Evolutionary conservation across 2,797 vertebrate species (phyloP).

Genomic region (Halcyon smyrnensis): DNA sequence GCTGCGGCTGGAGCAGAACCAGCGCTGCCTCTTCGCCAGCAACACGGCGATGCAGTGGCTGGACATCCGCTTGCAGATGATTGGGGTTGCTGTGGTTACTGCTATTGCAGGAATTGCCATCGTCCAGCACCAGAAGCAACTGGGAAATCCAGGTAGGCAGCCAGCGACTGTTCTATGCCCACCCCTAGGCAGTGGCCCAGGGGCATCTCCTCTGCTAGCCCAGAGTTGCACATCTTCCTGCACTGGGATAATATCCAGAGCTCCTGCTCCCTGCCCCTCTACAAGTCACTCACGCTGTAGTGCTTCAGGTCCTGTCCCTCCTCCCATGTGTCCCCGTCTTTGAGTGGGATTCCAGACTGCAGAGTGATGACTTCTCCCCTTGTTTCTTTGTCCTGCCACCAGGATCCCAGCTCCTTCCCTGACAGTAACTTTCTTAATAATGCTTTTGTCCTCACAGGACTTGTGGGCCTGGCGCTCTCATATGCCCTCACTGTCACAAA

Average conservation of each 20-base stretch:
- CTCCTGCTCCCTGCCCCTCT: neutral
- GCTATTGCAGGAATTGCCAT: slow-evolving; percentile 87
- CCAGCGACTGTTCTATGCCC: neutral
- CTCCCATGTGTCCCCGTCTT: neutral
- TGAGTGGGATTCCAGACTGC: neutral
- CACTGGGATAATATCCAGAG: neutral
- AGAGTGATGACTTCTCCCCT: neutral
- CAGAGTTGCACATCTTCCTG: neutral
- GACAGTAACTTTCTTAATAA: neutral
- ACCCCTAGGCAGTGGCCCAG: neutral
- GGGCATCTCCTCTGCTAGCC: neutral
- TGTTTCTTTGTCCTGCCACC: neutral
- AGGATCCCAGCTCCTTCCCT: neutral
- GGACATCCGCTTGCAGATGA: slow-evolving; percentile 96
- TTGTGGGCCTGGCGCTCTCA: slow-evolving; percentile 92
- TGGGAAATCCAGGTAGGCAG: slow-evolving; percentile 89
- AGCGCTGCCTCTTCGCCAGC: slow-evolving; percentile 92
- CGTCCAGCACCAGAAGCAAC: slow-evolving; percentile 86
- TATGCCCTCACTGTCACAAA: slow-evolving; percentile 92
- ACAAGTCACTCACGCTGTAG: neutral
- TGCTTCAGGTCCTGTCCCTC: neutral
- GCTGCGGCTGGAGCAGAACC: slow-evolving; percentile 88
- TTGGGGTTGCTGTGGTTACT: slow-evolving; percentile 89
- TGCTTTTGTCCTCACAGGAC: slow-evolving; percentile 78
- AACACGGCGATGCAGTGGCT: slow-evolving; percentile 90